phyloP scores from a whole-genome alignment of 2,888 invertebrate genomes.

The Melipona bicolor region DNA sequence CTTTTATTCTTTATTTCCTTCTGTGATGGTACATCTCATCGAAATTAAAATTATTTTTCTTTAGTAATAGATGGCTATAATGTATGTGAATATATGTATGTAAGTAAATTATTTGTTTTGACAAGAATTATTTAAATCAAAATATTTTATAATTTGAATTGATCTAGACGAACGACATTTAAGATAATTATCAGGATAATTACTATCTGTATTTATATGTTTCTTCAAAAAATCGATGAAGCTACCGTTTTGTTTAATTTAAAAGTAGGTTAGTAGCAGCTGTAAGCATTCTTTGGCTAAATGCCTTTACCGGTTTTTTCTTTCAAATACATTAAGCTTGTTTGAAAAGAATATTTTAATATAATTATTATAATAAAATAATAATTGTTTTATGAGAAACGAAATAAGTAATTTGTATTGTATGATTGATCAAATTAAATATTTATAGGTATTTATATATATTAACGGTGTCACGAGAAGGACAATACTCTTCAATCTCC shows the following conservation, averaged over 20 bases:
- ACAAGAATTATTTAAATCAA: not conserved
- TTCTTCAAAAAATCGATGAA: constrained; percentile 28
- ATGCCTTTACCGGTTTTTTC: not conserved
- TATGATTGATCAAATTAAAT: not conserved
- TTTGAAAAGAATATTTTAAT: not conserved
- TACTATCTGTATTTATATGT: not conserved
- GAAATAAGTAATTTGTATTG: not conserved
- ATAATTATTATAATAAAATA: constrained; percentile 1
- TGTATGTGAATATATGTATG: not conserved
- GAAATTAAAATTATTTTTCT: not conserved
- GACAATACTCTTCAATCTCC: not conserved
- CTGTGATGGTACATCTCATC: not conserved
- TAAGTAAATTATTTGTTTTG: not conserved
- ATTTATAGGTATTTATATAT: constrained; percentile 3
- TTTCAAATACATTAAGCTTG: not conserved
- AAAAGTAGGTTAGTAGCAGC: constrained; percentile 38
- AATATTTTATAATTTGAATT: not conserved
- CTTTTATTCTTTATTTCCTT: not conserved
- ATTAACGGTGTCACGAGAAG: not conserved
- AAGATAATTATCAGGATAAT: not conserved
- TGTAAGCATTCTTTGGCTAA: not conserved
- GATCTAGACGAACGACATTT: not conserved
- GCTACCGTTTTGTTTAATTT: constrained; percentile 17
- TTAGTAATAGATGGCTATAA: not conserved
- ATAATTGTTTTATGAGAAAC: not conserved